Evolutionary conservation across 2,113 vertebrate species (phyloP), one percentile per base, ranked within the genome.

Genomic region (Chroicocephalus ridibundus): DNA sequence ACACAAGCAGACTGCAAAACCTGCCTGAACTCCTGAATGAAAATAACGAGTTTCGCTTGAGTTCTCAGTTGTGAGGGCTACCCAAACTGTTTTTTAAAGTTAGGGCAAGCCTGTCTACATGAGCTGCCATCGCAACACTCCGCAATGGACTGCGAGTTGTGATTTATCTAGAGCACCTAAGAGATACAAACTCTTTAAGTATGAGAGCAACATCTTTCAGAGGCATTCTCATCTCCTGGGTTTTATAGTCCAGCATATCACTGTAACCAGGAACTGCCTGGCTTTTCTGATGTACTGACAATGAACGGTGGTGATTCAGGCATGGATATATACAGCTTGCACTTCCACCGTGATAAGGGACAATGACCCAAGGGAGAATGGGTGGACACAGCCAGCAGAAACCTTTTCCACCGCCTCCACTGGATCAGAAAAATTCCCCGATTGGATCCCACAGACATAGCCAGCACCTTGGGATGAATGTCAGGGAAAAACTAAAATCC

Each of bases 191-290:
- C 89, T 71, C 86, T 19, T 9, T 24, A 46, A 81, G 79, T 5
- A 58, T 0, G 0, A 68, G 91, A 81, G 68, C 93, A 91, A 44
- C 91, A 79, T 75, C 80, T 60, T 66, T 66, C 83, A 86, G 82
- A 62, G 71, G 20, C 72, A 34, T 70, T 78, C 94, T 95, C 76
- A 38, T 42, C 95, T 94, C 49, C 80, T 78, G 76, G 55, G 38
- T 55, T 76, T 92, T 74, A 49, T 25, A 64, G 89, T 38, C 88
- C 93, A 91, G 77, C 91, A 51, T 51, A 24, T 60, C 64, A 69
- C 89, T 55, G 81, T 42, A 20, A 46, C 21, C 60, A 49, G 72
- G 47, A 54, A 0, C 72, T 57, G 79, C 12, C 80, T 88, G 91
- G 18, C 19, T 9, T 47, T 66, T 29, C 62, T 61, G 71, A 8